Conservation (phyloP, 2,113 vertebrate species). For the Tapirus terrestris region DNA sequence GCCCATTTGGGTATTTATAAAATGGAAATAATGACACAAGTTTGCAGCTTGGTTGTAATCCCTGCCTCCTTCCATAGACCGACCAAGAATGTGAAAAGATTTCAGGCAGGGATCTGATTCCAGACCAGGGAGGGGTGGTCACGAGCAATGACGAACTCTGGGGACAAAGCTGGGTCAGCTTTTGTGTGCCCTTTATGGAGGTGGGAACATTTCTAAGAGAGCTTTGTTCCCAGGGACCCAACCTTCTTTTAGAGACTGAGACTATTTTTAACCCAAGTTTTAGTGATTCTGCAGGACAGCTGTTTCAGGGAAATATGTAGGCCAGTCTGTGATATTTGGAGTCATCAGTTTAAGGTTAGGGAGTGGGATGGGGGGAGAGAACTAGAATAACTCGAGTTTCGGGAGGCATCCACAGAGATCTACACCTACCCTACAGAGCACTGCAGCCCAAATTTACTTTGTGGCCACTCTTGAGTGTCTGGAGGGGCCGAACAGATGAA, state of each 20-base stretch:
- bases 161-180: constrained; percentile 1
- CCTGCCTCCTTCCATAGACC: too few relatives aligned
- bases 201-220: neutral
- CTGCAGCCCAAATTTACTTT: neutral
- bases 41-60: neutral
- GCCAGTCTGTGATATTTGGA: constrained; percentile 67
- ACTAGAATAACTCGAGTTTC: constrained; percentile 54
- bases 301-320: constrained; percentile 74
- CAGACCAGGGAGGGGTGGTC: neutral
- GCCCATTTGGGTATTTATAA: constrained; percentile 18
- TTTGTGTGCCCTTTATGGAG: neutral
- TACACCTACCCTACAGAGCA: neutral
- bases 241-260: constrained; percentile 45
- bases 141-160: neutral
- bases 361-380: constrained; percentile 59
- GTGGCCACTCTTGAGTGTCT: neutral
- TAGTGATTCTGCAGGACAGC: constrained; percentile 49
- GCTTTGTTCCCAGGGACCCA: constrained; percentile 25
- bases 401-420: neutral
- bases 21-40: constrained; percentile 19
- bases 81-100: neutral
- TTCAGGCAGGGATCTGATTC: neutral
- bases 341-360: constrained; percentile 60
- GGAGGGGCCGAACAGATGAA: neutral
- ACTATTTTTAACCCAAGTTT: constrained; percentile 67